Evolutionary conservation across 2,888 invertebrate genomes (phyloP), one percentile per base, ranked within the genome.

Genomic region (Tetragnatha montana): DNA sequence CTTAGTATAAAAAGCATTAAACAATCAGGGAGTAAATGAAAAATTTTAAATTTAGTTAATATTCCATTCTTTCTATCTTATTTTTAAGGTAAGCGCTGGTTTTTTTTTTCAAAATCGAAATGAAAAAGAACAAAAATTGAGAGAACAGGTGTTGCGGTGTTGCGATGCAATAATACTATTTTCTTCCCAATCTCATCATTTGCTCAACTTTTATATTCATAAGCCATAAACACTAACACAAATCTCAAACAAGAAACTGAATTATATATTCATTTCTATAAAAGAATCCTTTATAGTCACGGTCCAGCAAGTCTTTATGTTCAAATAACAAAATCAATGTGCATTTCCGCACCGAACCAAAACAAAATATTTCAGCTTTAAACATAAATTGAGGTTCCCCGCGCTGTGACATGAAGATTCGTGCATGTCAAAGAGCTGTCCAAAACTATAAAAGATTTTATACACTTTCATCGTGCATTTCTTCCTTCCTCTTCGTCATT

Each of bases 391-490:
- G 79, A n/a, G 79, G 79, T 79, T 79, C 68, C 6, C 7, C 51
- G 14, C 22, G 68, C n/a, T 79, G 79, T 79, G 79, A 68, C 12
- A 12, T 19, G 22, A 22, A 68, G 79, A 79, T 79, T 79, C 60
- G 79, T 79, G 60, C 22, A 79, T 79, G 79, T 79, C 79, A 79
- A 71, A 19, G 49, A 81, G 50, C 70, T 71, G 81, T 81, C 81
- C 49, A 81, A 71, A 81, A 81, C 71, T 81, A 81, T 81, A 81
- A 81, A 81, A 71, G 81, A 70, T 81, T 71, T 81, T 70, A 81
- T 81, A 71, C 50, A 81, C 70, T 81, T 81, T 81, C 50, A 49
- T 70, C 17, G 22, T 60, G 35, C 80, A 35, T 68, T 81, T 71
- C 35, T 81, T 81, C 71, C 70, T 81, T 81, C 21, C n/a, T 19